Conservation (phyloP, 2,797 vertebrate genomes). For the Eidolon dupreanum region DNA sequence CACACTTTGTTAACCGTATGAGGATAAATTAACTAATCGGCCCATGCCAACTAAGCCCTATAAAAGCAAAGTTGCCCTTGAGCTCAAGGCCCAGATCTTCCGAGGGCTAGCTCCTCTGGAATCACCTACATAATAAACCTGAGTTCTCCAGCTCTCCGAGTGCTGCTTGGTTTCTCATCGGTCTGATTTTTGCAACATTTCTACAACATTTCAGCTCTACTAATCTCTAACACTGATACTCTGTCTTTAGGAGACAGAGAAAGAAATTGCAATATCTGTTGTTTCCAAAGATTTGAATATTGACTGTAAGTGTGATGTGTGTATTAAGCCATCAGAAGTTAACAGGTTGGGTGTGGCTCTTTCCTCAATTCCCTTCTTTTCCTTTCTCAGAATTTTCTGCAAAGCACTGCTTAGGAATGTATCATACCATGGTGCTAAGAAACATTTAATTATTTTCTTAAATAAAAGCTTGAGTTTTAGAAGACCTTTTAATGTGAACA, state of each 20-base stretch:
- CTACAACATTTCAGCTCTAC: background rate
- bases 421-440: background rate
- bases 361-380: background rate
- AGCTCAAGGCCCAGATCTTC: too few relatives aligned
- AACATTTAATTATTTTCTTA: conserved; percentile 39
- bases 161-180: too few relatives aligned
- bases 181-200: too few relatives aligned
- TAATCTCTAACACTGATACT: background rate
- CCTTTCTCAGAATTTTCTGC: background rate
- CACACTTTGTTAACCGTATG: too few relatives aligned
- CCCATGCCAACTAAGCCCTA: too few relatives aligned
- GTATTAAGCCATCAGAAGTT: background rate
- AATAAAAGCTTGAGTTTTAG: background rate
- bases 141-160: too few relatives aligned
- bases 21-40: too few relatives aligned
- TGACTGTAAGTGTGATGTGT: background rate
- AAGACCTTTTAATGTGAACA: background rate
- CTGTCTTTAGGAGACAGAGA: background rate
- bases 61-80: too few relatives aligned
- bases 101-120: too few relatives aligned
- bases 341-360: background rate
- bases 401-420: background rate
- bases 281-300: background rate
- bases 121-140: too few relatives aligned
- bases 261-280: background rate